Evolutionary conservation across 2,113 vertebrate species (phyloP).

Genomic region (Microcebus lehilahytsara): DNA sequence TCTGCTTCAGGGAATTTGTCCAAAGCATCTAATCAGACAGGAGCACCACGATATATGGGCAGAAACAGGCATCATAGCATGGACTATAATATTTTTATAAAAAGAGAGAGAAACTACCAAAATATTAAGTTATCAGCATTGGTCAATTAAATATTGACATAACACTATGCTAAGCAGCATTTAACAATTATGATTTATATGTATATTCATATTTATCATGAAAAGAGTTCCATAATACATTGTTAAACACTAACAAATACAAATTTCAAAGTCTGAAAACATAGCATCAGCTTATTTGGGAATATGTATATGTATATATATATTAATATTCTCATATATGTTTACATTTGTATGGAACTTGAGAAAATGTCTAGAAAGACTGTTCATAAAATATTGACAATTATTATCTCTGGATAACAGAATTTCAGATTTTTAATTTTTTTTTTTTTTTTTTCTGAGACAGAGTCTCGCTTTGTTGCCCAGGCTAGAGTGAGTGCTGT

Average conservation of each 20-base stretch:
- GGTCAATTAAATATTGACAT: not conserved
- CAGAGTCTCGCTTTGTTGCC: too few species aligned
- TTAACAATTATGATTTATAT: not conserved
- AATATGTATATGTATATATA: not conserved
- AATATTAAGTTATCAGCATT: not conserved
- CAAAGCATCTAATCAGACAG: not conserved
- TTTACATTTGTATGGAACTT: not conserved
- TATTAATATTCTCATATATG: not conserved
- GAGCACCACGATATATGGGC: not conserved
- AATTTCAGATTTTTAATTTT: not conserved
- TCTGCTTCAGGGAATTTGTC: slow-evolving; percentile 31
- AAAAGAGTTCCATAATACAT: not conserved
- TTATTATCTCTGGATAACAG: not conserved
- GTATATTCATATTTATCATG: not conserved
- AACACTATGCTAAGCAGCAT: not conserved
- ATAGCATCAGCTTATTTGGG: not conserved
- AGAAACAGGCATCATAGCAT: not conserved
- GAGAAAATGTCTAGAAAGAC: not conserved
- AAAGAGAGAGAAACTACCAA: not conserved
- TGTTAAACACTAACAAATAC: not conserved
- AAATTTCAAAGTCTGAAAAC: slow-evolving; percentile 8
- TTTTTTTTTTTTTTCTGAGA: not conserved
- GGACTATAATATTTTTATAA: not conserved
- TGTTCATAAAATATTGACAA: not conserved
- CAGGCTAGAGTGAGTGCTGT: too few species aligned